Evolutionary conservation across 2,113 vertebrate genomes (phyloP).

Genomic region (cattle (Bos taurus)): DNA sequence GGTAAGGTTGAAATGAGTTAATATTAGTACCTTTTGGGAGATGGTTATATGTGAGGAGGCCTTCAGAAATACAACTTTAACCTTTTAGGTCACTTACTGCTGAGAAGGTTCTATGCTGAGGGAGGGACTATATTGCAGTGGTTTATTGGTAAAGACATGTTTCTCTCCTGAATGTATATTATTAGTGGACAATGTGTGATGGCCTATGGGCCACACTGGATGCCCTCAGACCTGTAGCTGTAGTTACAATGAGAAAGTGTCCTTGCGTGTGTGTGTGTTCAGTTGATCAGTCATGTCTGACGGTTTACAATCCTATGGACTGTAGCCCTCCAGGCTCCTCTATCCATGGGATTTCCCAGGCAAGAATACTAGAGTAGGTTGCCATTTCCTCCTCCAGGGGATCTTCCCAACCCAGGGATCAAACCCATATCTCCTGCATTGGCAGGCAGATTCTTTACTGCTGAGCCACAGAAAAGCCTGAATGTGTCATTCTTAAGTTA

Average conservation of each 20-base stretch:
- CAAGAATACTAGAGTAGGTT: not conserved
- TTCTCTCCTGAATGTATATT: not conserved
- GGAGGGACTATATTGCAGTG: not conserved
- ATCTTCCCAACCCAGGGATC: not conserved
- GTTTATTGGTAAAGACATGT: not conserved
- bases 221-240: not conserved
- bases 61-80: not conserved
- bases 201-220: not conserved
- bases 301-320: no score
- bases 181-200: not conserved
- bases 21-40: not conserved
- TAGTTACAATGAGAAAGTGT: not conserved
- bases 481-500: not conserved
- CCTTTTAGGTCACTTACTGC: not conserved
- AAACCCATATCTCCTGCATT: not conserved
- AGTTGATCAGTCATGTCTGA: not conserved
- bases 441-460: not conserved
- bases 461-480: not conserved
- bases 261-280: not conserved
- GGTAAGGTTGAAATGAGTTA: not conserved
- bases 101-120: not conserved
- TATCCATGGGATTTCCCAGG: not conserved
- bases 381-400: not conserved
- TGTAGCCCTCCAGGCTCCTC: not conserved
- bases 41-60: not conserved